Conservation (phyloP, 2,888 invertebrate species). For the Trypoxylon attenuatum region DNA sequence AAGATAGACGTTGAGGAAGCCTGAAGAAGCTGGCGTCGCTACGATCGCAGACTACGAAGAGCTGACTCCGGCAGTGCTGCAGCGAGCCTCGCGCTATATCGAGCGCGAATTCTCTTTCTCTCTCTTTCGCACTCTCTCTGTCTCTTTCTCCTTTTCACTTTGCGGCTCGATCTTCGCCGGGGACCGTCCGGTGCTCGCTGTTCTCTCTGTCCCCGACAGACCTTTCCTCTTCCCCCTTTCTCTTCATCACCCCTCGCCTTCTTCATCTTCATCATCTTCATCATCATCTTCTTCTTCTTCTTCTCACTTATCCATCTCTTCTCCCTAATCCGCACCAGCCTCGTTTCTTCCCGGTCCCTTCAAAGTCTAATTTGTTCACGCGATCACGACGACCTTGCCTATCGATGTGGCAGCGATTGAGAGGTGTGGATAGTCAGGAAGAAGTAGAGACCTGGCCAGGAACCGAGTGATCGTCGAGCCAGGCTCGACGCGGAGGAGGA, state of each 20-base stretch:
- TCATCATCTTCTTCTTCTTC: constrained; percentile 12
- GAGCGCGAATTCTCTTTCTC: constrained; percentile 47
- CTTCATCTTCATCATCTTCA: constrained; percentile 12
- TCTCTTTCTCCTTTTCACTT: constrained; percentile 18
- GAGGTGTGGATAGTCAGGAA: constrained; percentile 9
- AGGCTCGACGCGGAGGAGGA: constrained; percentile 47
- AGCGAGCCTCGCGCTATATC: constrained; percentile 62
- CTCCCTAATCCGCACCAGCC: not conserved
- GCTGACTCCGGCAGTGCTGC: constrained; percentile 54
- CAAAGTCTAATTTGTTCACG: not conserved
- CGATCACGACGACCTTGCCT: constrained; percentile 7
- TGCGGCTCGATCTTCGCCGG: constrained; percentile 34
- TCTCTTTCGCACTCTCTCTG: constrained; percentile 24
- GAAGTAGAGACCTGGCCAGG: constrained; percentile 45
- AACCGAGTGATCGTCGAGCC: constrained; percentile 45
- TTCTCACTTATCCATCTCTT: constrained; percentile 2
- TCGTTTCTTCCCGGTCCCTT: not conserved
- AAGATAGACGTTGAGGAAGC: constrained; percentile 52
- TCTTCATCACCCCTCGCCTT: not conserved
- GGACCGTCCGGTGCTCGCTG: not conserved
- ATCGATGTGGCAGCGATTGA: constrained; percentile 41
- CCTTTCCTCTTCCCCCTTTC: not conserved
- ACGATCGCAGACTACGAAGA: constrained; percentile 55
- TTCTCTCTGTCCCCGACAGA: not conserved
- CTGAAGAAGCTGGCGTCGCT: constrained; percentile 55